A percentile compares a stretch with the other conserved stretches of the same genome.
These are phyloP conservation scores for Eucidaris tribuloides DNA, from an alignment of 35 echinoderm and acorn worm genomes.

Conservation along the genomic window DNA sequence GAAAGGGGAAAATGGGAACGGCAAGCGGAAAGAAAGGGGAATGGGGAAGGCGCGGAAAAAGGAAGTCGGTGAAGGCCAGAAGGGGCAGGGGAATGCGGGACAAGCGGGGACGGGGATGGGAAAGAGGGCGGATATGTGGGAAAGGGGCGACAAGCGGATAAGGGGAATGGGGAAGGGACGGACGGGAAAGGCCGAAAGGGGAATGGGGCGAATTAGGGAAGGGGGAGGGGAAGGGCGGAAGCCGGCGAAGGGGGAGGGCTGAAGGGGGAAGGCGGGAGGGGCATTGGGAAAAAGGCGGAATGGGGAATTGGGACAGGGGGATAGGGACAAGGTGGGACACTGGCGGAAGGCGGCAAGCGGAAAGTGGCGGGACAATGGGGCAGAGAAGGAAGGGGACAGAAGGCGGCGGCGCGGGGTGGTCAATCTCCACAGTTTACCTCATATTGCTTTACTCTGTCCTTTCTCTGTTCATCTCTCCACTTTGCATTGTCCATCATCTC, in stretches of 20 bases:
- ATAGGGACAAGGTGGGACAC: neutral
- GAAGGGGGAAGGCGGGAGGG: too few relatives aligned
- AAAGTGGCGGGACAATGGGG: too few relatives aligned
- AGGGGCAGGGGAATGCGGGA: neutral
- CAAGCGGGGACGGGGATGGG: neutral
- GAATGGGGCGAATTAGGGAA: neutral
- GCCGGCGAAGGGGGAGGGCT: neutral
- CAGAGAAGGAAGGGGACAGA: too few relatives aligned
- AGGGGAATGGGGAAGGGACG: too few relatives aligned
- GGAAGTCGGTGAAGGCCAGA: neutral
- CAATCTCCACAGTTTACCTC: constrained; percentile 18
- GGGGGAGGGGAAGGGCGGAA: neutral
- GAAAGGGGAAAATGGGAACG: neutral
- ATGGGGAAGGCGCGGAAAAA: neutral
- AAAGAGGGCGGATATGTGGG: too few relatives aligned
- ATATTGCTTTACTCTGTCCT: constrained; percentile 58
- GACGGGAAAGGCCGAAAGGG: neutral
- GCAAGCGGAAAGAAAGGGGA: neutral
- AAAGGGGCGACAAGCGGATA: neutral
- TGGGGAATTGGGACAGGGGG: neutral
- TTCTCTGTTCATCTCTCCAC: constrained; percentile 89
- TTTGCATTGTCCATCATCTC: constrained; percentile 96
- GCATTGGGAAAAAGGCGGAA: neutral
- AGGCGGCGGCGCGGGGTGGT: neutral
- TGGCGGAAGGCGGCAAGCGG: too few relatives aligned